Percentiles rank a stretch among this genome's conserved stretches.
phyloP scores from a whole-genome alignment of 2,113 vertebrate genomes.

The Trogon melanurus region DNA sequence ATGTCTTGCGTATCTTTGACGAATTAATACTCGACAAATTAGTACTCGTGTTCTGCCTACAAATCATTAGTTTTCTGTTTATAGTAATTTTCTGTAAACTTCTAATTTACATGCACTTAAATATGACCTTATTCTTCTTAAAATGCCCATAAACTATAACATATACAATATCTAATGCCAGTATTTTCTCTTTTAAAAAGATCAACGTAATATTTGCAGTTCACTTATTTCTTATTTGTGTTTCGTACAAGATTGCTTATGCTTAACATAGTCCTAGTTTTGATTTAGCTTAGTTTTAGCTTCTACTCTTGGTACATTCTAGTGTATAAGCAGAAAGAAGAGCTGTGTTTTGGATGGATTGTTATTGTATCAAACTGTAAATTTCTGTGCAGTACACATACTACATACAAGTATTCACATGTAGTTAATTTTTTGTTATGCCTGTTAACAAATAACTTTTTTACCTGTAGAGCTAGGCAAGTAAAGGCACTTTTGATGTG shows the following conservation, averaged over 20 bases:
- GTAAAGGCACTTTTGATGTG: background rate
- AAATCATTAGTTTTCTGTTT: background rate
- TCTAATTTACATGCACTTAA: background rate
- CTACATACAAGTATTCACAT: background rate
- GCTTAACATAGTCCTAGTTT: background rate
- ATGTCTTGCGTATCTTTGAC: accelerated
- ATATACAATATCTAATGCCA: background rate
- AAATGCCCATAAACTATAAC: background rate
- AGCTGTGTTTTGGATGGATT: background rate
- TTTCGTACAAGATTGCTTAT: background rate
- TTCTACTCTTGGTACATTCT: background rate
- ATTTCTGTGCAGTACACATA: background rate
- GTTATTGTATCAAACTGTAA: background rate
- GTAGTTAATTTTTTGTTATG: background rate
- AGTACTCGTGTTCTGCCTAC: background rate
- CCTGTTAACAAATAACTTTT: background rate
- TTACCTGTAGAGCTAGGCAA: background rate
- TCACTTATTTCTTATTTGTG: background rate
- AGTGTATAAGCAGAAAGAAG: background rate
- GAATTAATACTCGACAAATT: background rate
- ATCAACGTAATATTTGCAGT: background rate
- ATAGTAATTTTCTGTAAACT: background rate
- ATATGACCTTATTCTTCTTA: background rate
- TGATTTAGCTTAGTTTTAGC: background rate
- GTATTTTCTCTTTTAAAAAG: background rate